Evolutionary conservation across 2,888 invertebrate genomes (phyloP).

Genomic region (Odontothrips loti): DNA sequence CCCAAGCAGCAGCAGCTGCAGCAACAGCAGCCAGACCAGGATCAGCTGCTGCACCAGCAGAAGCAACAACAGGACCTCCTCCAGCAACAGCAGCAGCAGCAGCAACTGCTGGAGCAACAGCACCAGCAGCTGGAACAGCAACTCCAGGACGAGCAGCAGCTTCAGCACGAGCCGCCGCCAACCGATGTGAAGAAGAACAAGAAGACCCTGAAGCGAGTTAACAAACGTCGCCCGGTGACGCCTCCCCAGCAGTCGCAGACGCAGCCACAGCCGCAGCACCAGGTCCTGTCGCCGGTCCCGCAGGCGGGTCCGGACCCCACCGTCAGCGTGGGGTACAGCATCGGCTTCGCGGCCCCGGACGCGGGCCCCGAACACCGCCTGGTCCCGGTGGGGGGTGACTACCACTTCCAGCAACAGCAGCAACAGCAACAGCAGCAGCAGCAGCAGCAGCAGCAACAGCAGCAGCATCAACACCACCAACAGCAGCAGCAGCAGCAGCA

Average conservation of each 20-base stretch:
- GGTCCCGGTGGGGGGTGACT: neutral
- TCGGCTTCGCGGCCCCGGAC: constrained; percentile 12
- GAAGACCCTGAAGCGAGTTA: neutral
- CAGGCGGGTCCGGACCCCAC: constrained; percentile 1
- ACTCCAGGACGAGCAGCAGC: neutral
- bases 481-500: no score
- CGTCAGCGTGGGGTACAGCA: constrained; percentile 13
- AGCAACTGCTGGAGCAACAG: neutral
- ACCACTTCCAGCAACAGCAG: neutral
- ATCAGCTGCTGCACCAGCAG: neutral
- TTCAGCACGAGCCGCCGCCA: neutral
- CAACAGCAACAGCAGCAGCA: no score
- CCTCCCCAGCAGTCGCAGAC: neutral
- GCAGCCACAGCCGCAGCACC: neutral
- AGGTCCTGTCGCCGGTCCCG: neutral
- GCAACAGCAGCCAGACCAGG: neutral
- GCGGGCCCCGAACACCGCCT: neutral
- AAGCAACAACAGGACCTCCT: neutral
- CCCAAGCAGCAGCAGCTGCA: neutral
- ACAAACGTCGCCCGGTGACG: neutral
- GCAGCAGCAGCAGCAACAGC: no score
- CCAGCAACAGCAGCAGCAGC: neutral
- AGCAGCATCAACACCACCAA: no score
- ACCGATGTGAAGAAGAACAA: neutral
- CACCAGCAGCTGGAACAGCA: neutral